Evolutionary conservation across 2,888 invertebrate genomes (phyloP), one percentile per base, ranked within the genome.

Genomic region (Coremacera marginata): DNA sequence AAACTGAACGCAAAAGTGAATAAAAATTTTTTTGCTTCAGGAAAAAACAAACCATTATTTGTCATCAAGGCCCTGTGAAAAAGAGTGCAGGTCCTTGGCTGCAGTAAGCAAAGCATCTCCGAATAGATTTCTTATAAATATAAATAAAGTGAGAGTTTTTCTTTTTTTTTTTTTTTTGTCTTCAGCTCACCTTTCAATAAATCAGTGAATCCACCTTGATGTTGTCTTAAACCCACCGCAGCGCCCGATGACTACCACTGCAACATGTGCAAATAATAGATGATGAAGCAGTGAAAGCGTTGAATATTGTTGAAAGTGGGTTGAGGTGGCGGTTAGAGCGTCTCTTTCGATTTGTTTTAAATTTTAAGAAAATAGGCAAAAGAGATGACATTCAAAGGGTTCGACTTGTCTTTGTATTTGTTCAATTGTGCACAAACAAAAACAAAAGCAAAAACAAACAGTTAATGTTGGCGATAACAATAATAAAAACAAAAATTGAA

Each of bases 21-120:
- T 71, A 71, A 71, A 68, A 71, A 60, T 71, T 44, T 44, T n/a
- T 31, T 60, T 22, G 22, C 31, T 25, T 27, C 71, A 80, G 81
- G 81, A 81, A 81, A 81, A 81, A 81, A 81, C 80, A 81, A 81
- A 80, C 80, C 81, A 81, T 44, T 44, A 44, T 81, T 80, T 81
- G 80, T 81, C 80, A 81, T 60, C 71, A 60, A 60, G 71, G 71
- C 44, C 22, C 57, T 60, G 37, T 44, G 37, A n/a, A 57, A 37
- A 9, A 60, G 57, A 60, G 34, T 44, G 34, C 22, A 57, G 44
- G 31, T 67, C 22, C 67, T 67, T 67, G 49, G 67, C 67, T 44
- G 49, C 67, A 67, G 27, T 22, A 11, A 25, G 44, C 55, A n/a
- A 70, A 31, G 67, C 67, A 49, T 67, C 67, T 67, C 22, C 67